Evolutionary conservation across 2,797 vertebrate species (phyloP).

Genomic region (Sylvia borin): DNA sequence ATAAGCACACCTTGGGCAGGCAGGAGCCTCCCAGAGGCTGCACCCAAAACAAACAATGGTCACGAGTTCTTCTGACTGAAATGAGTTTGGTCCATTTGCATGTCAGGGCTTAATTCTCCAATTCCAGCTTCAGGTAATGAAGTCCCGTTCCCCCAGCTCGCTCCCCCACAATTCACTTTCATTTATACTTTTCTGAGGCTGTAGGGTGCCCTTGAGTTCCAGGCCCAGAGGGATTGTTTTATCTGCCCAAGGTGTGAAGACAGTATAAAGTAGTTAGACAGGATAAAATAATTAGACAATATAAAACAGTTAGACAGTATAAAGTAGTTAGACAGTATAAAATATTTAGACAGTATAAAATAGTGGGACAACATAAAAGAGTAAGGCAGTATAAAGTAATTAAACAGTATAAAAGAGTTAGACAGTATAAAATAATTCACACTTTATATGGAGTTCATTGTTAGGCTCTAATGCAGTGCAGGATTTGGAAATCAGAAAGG

Average conservation of each 20-base stretch:
- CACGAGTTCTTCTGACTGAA: not conserved
- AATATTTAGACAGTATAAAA: no score
- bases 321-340: no score
- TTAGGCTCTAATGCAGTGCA: not conserved
- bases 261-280: no score
- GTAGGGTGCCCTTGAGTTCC: not conserved
- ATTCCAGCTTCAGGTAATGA: not conserved
- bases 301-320: no score
- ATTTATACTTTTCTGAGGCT: not conserved
- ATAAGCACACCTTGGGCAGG: not conserved
- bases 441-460: not conserved
- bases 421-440: not conserved
- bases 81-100: not conserved
- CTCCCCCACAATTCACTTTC: not conserved
- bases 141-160: not conserved
- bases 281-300: no score
- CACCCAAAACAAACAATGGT: not conserved
- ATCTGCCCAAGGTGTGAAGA: not conserved
- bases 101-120: not conserved
- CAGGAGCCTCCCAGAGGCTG: not conserved
- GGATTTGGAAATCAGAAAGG: not conserved
- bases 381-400: no score
- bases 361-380: no score
- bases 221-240: not conserved
- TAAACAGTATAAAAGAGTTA: no score